Conservation (phyloP, 2,113 vertebrate genomes). For the western clawed frog (Xenopus tropicalis) region UCB_Xtro_10.0 CM004448.2:6503501-6504000, state of each 20-base stretch:
- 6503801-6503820: background rate
- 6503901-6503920: conserved; percentile 42
- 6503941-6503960: conserved; percentile 22
- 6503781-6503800: conserved; percentile 55
- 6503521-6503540: background rate
- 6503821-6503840: background rate
- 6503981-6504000: conserved; percentile 42
- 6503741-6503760: background rate
- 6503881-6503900: conserved; percentile 8
- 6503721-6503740: background rate
- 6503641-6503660: background rate
- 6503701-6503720: background rate
- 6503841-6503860: conserved; percentile 26
- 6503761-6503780: conserved; percentile 48
- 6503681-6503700: background rate
- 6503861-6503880: conserved; percentile 17
- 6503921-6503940: conserved; percentile 44
- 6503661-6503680: background rate
- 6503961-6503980: conserved; percentile 41
- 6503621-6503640: background rate
- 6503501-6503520: background rate
- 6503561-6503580: background rate
- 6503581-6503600: background rate
- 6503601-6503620: conserved; percentile 17
- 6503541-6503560: background rate